Percentiles rank a stretch among this genome's conserved stretches.
phyloP scores from a whole-genome alignment of 2,888 invertebrate species.

The Xylophagus ater region DNA sequence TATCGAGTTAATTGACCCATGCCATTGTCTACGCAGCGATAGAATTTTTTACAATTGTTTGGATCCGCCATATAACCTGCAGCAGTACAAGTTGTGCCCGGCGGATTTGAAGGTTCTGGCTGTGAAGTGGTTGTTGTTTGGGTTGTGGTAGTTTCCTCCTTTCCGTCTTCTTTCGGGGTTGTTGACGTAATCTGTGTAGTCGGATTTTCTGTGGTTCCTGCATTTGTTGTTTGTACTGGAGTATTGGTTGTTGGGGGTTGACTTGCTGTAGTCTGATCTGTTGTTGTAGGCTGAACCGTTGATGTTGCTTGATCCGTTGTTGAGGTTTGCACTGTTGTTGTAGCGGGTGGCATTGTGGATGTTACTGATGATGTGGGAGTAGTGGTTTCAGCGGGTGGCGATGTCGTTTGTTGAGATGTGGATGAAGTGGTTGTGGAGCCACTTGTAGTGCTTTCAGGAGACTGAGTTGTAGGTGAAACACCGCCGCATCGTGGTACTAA shows the following conservation, averaged over 20 bases:
- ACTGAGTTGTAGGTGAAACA: constrained; percentile 11
- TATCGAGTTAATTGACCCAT: constrained; percentile 50
- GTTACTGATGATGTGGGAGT: constrained; percentile 14
- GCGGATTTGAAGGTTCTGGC: constrained; percentile 14
- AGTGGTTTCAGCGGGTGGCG: constrained; percentile 2
- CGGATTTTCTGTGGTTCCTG: constrained; percentile 22
- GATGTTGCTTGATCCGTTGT: constrained; percentile 15
- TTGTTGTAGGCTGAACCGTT: constrained; percentile 12
- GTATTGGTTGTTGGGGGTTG: constrained; percentile 5
- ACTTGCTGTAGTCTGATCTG: constrained; percentile 7
- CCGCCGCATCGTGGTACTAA: constrained; percentile 31
- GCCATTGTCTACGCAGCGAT: constrained; percentile 58
- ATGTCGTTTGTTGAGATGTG: constrained; percentile 9
- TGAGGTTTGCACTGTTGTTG: constrained; percentile 16
- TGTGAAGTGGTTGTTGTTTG: constrained; percentile 8
- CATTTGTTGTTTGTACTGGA: constrained; percentile 11
- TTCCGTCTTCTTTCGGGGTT: no score
- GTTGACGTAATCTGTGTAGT: no score
- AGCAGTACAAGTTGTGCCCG: constrained; percentile 21
- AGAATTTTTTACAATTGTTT: constrained; percentile 61
- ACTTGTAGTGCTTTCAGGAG: constrained; percentile 12
- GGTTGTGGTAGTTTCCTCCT: constrained; percentile 16
- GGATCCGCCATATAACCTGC: constrained; percentile 63
- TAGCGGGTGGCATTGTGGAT: constrained; percentile 17
- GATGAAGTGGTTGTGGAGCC: constrained; percentile 16